Evolutionary conservation across 2,113 vertebrate genomes (phyloP).

Genomic region (Erpornis zantholeuca): DNA sequence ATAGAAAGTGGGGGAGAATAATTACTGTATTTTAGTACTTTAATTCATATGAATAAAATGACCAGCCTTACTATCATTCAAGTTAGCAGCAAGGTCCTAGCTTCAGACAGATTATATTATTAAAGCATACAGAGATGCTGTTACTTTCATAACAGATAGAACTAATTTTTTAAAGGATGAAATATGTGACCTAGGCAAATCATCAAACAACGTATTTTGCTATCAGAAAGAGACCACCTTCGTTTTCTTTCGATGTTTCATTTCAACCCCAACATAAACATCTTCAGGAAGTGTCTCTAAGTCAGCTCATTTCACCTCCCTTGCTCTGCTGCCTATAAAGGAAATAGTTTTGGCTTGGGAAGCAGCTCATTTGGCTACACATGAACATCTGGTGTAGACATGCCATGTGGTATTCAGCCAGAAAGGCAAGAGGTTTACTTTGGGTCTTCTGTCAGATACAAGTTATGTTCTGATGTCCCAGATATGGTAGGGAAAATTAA

Average conservation of each 20-base stretch:
- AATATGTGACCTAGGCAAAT: background rate
- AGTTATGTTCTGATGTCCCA: background rate
- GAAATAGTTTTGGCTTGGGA: background rate
- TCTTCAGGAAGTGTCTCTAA: background rate
- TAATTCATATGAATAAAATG: background rate
- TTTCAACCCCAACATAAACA: background rate
- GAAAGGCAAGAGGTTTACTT: background rate
- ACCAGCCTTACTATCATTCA: background rate
- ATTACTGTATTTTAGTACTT: background rate
- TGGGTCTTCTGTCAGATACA: background rate
- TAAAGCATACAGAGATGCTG: background rate
- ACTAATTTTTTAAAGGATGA: background rate
- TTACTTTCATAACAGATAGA: background rate
- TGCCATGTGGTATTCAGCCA: background rate
- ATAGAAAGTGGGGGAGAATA: background rate
- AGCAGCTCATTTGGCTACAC: background rate
- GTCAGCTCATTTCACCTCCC: background rate
- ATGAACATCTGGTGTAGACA: background rate
- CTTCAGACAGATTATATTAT: background rate
- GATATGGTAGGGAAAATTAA: background rate
- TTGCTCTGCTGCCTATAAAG: background rate
- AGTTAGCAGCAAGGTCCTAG: background rate
- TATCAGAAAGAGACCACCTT: background rate
- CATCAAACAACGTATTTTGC: background rate
- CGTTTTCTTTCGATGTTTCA: background rate